A percentile compares a stretch with the other conserved stretches of the same genome.
These are phyloP conservation scores for Temnothorax ravouxi DNA, from an alignment of 2,888 invertebrate species.

Conservation along the genomic window DNA sequence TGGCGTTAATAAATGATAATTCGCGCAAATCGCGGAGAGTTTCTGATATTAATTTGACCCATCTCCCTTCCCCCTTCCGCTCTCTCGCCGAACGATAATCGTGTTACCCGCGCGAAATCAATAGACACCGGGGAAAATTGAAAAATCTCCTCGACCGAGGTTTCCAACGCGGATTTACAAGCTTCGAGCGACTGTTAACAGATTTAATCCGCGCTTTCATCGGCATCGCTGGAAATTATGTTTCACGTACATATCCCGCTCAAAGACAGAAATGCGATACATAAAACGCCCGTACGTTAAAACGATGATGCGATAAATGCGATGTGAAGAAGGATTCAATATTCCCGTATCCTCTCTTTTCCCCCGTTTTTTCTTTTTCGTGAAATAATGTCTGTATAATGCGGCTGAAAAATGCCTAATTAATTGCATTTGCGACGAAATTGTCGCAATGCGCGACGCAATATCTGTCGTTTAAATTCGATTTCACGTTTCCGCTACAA, in stretches of 20 bases:
- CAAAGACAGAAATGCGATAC: conserved; percentile 60
- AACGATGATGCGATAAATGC: conserved; percentile 19
- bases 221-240: conserved; percentile 68
- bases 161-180: conserved; percentile 75
- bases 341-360: background rate
- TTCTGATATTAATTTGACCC: conserved; percentile 78
- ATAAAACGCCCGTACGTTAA: conserved; percentile 43
- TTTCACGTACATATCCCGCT: conserved; percentile 57
- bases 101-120: conserved; percentile 73
- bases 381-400: background rate
- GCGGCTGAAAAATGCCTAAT: background rate
- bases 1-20: conserved; percentile 75
- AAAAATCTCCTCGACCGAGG: conserved; percentile 74
- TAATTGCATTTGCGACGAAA: conserved; percentile 23
- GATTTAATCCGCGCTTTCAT: conserved; percentile 73
- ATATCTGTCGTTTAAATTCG: conserved; percentile 36
- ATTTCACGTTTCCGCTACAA: background rate
- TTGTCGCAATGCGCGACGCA: background rate
- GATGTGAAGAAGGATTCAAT: conserved; percentile 14
- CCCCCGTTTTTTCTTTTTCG: background rate
- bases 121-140: conserved; percentile 73
- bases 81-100: conserved; percentile 66
- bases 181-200: conserved; percentile 70
- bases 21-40: conserved; percentile 73
- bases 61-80: background rate